Conservation (phyloP, 2,888 invertebrate genomes). For the Helicoverpa assulta region DNA sequence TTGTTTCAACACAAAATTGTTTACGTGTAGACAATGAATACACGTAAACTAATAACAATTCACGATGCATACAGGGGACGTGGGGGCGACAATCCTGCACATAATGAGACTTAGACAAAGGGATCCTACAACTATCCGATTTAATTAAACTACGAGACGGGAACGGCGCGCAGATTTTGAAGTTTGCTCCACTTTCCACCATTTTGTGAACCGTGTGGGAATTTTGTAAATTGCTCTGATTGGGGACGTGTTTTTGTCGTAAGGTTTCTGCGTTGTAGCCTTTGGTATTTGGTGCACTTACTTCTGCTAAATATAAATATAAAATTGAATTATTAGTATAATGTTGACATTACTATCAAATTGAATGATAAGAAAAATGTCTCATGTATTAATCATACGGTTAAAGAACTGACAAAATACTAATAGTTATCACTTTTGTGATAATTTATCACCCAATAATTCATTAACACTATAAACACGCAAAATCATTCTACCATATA, state of each 20-base stretch:
- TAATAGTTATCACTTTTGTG: too few relatives aligned
- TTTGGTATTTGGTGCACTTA: background rate
- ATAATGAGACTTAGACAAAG: conserved; percentile 69
- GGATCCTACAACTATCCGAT: conserved; percentile 72
- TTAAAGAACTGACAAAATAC: too few relatives aligned
- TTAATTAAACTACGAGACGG: conserved; percentile 73
- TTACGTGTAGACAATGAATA: background rate
- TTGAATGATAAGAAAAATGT: too few relatives aligned
- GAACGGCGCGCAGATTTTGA: conserved; percentile 68
- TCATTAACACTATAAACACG: background rate
- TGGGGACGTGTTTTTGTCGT: conserved; percentile 1
- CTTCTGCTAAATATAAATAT: too few relatives aligned
- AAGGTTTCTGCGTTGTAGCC: background rate
- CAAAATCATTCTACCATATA: conserved; percentile 19
- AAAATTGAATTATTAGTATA: too few relatives aligned
- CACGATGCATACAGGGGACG: conserved; percentile 16
- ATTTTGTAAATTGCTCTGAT: conserved; percentile 10
- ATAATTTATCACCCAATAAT: background rate
- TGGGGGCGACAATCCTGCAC: conserved; percentile 59
- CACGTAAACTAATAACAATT: conserved; percentile 1
- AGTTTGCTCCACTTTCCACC: conserved; percentile 62
- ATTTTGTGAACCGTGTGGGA: conserved; percentile 13
- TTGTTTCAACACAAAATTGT: too few relatives aligned
- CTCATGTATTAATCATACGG: too few relatives aligned
- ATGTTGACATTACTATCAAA: too few relatives aligned